Evolutionary conservation across 2,797 vertebrate species (phyloP).

Genomic region (Mus spretus): DNA sequence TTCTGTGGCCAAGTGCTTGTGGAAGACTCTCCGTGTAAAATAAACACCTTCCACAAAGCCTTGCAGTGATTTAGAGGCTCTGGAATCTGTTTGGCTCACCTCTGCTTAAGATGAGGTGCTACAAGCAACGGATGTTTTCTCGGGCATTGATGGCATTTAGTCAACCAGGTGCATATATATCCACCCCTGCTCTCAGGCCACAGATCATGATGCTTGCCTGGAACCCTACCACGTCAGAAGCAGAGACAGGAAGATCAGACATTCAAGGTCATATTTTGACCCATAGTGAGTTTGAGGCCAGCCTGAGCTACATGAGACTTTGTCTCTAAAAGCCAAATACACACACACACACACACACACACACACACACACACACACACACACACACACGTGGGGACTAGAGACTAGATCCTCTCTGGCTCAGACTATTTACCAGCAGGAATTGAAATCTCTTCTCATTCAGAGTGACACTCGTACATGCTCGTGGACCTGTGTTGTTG

Average conservation of each 20-base stretch:
- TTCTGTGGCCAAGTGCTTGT: not conserved
- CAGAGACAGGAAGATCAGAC: not conserved
- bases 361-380: not conserved
- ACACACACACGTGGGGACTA: no score
- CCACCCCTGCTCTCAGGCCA: not conserved
- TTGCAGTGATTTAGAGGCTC: no score
- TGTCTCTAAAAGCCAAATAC: not conserved
- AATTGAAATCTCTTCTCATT: not conserved
- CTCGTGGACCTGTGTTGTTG: not conserved
- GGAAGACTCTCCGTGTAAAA: not conserved
- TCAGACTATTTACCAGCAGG: not conserved
- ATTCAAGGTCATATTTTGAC: not conserved
- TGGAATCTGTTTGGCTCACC: not conserved
- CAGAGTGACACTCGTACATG: not conserved
- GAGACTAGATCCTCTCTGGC: not conserved
- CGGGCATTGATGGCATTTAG: not conserved
- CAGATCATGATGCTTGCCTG: not conserved
- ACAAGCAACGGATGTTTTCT: not conserved
- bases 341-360: not conserved
- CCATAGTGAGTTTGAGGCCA: not conserved
- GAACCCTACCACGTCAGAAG: not conserved
- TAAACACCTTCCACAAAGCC: not conserved
- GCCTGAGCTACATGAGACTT: not conserved
- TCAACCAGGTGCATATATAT: not conserved
- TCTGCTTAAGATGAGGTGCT: constrained; percentile 1